A percentile compares a stretch with the other conserved stretches of the same genome.
phyloP scores from a whole-genome alignment of 2,797 vertebrate species.

The Strix occidentalis region DNA sequence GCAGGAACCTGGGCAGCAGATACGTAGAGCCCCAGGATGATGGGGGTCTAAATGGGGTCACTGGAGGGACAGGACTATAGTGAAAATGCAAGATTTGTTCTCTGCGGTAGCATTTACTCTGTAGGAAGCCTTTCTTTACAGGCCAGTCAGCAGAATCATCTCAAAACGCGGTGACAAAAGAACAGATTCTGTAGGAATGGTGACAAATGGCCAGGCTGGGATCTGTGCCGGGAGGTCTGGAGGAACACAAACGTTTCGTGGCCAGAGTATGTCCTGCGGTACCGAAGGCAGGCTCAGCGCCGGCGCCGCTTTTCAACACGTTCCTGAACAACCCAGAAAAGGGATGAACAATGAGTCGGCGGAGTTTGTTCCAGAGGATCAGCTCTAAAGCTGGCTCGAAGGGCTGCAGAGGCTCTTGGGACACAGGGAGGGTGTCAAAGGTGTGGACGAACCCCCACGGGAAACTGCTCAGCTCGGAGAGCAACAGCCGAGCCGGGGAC shows the following conservation, averaged over 20 bases:
- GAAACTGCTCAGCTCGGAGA: neutral
- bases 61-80: rapidly evolving
- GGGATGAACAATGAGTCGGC: neutral
- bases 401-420: neutral
- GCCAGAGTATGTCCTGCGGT: neutral
- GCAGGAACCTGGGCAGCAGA: neutral
- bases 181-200: neutral
- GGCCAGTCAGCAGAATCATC: neutral
- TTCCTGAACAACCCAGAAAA: neutral
- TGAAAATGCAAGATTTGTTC: neutral
- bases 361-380: neutral
- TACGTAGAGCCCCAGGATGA: rapidly evolving
- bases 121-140: neutral
- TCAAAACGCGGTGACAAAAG: neutral
- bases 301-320: neutral
- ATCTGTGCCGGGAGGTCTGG: neutral
- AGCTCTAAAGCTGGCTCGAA: neutral
- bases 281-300: too few relatives aligned
- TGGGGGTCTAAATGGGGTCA: neutral
- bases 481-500: neutral
- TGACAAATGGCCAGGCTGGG: neutral
- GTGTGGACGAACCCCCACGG: rapidly evolving
- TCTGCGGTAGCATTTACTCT: neutral
- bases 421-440: neutral
- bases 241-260: rapidly evolving